Conservation (phyloP, 2,797 vertebrate species). For the Amazona finschi region DNA sequence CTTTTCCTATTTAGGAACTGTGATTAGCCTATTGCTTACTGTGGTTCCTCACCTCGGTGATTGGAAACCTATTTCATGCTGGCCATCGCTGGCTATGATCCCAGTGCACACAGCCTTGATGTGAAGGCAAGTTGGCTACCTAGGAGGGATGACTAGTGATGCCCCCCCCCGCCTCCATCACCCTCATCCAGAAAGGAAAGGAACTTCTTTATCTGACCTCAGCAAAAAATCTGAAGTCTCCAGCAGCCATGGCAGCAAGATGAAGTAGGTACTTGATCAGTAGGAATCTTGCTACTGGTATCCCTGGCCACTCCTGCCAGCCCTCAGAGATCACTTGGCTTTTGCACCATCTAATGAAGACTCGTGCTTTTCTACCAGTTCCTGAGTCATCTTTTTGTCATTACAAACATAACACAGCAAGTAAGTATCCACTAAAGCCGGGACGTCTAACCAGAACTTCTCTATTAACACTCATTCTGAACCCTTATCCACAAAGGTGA, state of each 20-base stretch:
- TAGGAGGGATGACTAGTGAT: neutral
- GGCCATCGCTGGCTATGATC: neutral
- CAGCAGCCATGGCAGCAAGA: neutral
- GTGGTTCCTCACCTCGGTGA: neutral
- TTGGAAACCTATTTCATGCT: neutral
- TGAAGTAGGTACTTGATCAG: neutral
- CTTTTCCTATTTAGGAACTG: neutral
- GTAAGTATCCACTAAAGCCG: neutral
- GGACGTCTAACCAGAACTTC: neutral
- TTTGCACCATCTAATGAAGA: neutral
- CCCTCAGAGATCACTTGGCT: neutral
- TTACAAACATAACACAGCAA: neutral
- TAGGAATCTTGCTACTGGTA: neutral
- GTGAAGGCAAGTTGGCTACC: neutral
- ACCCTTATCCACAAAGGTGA: neutral
- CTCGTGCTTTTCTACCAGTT: neutral
- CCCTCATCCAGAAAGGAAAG: neutral
- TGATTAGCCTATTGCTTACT: neutral
- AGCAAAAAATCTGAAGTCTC: neutral
- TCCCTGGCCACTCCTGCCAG: neutral
- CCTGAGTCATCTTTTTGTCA: neutral
- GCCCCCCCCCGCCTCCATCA: neutral
- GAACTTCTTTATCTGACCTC: neutral
- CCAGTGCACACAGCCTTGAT: neutral
- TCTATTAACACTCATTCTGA: neutral